Evolutionary conservation across 2,113 vertebrate species (phyloP).

Genomic region (Ailuropoda melanoleuca): DNA sequence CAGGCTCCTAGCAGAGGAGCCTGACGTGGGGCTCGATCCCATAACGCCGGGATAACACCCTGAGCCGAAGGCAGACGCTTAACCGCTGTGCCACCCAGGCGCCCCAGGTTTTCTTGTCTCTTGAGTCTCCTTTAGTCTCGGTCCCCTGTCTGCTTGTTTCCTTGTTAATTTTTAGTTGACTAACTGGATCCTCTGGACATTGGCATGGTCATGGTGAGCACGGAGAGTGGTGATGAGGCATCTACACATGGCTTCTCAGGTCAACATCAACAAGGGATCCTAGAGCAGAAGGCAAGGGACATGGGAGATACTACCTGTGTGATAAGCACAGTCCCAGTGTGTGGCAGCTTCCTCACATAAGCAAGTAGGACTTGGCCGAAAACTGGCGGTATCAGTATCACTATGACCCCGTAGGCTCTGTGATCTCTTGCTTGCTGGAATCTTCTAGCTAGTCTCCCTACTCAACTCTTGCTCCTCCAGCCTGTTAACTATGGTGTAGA

Average conservation of each 20-base stretch:
- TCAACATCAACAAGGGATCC: background rate
- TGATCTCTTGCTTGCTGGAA: background rate
- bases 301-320: background rate
- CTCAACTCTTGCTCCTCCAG: conserved; percentile 68
- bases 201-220: background rate
- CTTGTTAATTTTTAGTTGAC: background rate
- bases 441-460: conserved; percentile 70
- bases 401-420: background rate
- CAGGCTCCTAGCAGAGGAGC: too few relatives aligned
- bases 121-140: background rate
- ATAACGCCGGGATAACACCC: too few relatives aligned
- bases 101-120: background rate
- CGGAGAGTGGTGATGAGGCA: background rate
- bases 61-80: too few relatives aligned
- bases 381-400: background rate
- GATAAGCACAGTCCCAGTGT: background rate
- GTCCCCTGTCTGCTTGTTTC: background rate
- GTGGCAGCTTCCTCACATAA: background rate
- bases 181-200: background rate
- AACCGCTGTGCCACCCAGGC: too few relatives aligned
- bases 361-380: background rate
- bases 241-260: background rate
- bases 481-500: background rate
- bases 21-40: too few relatives aligned
- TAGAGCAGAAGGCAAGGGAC: background rate